These are phyloP conservation scores for Oenanthe melanoleuca DNA, from an alignment of 2,113 vertebrate genomes.

Conservation along the genomic window DNA sequence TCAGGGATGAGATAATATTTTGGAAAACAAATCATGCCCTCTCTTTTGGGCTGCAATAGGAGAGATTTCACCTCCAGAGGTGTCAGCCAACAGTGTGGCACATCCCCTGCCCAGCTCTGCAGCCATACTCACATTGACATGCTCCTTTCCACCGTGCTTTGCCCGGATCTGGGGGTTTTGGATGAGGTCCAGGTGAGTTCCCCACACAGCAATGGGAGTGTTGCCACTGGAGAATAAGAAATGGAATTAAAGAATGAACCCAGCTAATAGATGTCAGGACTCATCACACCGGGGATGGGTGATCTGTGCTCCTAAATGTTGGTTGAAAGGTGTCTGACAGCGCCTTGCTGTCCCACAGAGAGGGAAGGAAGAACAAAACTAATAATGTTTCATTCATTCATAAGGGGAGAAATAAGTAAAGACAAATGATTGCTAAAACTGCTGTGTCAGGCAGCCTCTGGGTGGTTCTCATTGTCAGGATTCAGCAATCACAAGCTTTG, in stretches of 20 bases:
- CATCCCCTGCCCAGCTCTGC: background rate
- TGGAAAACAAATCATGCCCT: background rate
- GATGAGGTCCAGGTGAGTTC: slow-evolving; percentile 96
- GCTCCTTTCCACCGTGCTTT: slow-evolving; percentile 91
- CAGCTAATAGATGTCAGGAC: background rate
- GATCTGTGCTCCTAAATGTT: background rate
- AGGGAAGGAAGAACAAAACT: background rate
- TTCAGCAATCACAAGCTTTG: background rate
- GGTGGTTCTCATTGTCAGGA: background rate
- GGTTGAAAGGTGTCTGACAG: background rate
- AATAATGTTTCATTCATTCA: background rate
- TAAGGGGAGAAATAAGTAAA: background rate
- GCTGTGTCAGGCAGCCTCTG: background rate
- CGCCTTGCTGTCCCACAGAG: fast-evolving
- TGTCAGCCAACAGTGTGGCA: background rate
- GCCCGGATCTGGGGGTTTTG: slow-evolving; percentile 96
- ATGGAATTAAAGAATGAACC: background rate
- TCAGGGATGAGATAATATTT: background rate
- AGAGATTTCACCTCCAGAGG: background rate
- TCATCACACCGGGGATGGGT: background rate
- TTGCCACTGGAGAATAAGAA: slow-evolving; percentile 81
- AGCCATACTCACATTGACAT: slow-evolving; percentile 86
- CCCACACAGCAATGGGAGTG: slow-evolving; percentile 92
- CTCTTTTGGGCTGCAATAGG: background rate
- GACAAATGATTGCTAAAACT: background rate